A percentile compares a stretch with the other conserved stretches of the same genome.
Conservation (phyloP, 2,113 vertebrate genomes). For the Peromyscus californicus region DNA sequence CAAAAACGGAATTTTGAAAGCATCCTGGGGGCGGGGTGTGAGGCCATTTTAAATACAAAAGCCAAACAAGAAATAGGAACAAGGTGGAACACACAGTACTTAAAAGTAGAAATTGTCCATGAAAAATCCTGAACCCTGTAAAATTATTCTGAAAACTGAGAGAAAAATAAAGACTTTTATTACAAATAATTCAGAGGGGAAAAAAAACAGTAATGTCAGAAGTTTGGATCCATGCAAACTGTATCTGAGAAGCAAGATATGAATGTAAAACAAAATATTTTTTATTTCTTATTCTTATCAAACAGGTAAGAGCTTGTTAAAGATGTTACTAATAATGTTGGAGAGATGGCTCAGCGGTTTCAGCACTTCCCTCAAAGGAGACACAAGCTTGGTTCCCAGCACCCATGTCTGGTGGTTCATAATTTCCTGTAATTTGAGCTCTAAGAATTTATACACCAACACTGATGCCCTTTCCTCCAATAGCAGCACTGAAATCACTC, state of each 20-base stretch:
- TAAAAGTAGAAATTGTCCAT: neutral
- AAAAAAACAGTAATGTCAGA: too few relatives aligned
- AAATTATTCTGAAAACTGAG: conserved; percentile 25
- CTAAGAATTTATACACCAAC: neutral
- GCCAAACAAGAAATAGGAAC: neutral
- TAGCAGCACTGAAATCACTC: neutral
- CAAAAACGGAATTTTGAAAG: conserved; percentile 8
- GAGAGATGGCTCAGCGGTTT: too few relatives aligned
- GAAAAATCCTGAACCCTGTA: neutral
- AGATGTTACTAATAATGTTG: too few relatives aligned
- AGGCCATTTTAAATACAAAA: neutral
- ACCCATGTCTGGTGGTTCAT: too few relatives aligned
- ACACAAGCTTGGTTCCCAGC: neutral
- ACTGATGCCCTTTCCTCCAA: neutral
- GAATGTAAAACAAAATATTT: too few relatives aligned
- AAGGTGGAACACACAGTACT: neutral
- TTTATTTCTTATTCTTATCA: too few relatives aligned
- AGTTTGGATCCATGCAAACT: too few relatives aligned
- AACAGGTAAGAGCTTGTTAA: too few relatives aligned
- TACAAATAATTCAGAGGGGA: too few relatives aligned
- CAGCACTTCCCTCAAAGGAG: neutral
- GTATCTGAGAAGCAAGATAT: too few relatives aligned
- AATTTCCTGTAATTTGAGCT: neutral
- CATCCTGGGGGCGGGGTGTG: neutral
- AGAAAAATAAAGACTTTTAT: too few relatives aligned